Conservation (phyloP, 2,888 invertebrate species). For the Cosmia trapezina region DNA sequence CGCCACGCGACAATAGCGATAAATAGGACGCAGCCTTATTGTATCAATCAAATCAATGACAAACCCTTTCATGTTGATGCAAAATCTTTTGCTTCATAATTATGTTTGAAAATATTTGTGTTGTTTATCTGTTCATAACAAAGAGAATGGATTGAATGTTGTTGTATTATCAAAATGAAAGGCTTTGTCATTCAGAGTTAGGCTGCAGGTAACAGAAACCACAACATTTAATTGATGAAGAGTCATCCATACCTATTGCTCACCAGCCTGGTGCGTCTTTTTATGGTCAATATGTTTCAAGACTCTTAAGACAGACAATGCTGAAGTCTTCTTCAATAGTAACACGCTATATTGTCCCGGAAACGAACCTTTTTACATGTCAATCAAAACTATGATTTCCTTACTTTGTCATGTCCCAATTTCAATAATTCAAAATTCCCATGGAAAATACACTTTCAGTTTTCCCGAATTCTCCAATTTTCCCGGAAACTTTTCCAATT, state of each 20-base stretch:
- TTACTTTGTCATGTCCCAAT: too few species aligned
- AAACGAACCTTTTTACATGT: background rate
- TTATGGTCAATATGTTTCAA: background rate
- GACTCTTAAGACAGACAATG: background rate
- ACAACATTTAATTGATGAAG: background rate
- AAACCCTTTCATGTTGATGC: background rate
- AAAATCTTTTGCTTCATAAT: background rate
- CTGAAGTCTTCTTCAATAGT: background rate
- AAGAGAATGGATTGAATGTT: background rate
- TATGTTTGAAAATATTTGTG: conserved; percentile 12
- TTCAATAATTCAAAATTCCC: too few species aligned
- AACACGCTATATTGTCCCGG: background rate
- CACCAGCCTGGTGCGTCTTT: background rate
- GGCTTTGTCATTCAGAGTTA: background rate
- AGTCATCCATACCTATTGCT: background rate
- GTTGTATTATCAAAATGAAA: conserved; percentile 5
- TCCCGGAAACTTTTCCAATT: too few species aligned
- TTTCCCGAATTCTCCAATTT: too few species aligned
- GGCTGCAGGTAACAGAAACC: background rate
- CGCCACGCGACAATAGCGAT: too few species aligned
- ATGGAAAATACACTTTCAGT: too few species aligned
- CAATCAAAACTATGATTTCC: background rate
- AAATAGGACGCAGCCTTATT: background rate
- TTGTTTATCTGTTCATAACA: background rate
- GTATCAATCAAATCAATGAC: background rate